Base-by-base conservation (phyloP, 2,797 vertebrate genomes). In the Selene dorsalis region DNA sequence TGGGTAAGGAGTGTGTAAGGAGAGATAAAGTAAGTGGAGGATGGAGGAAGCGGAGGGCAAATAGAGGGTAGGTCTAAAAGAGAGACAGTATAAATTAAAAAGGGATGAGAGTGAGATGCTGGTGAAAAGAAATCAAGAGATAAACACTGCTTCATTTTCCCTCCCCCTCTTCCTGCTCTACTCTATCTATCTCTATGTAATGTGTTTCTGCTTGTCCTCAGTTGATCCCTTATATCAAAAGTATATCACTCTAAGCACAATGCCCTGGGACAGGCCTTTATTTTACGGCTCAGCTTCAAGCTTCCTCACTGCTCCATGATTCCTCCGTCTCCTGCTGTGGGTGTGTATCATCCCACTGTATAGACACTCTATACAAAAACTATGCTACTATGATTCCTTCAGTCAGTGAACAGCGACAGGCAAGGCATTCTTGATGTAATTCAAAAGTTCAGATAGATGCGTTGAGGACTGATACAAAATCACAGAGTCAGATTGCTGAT, bases 131-230 rank as follows among this genome's bases (percentile, higher is more conserved):
- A 57, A 63, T 38, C 6, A 35, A n/a, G 30, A 45, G 63, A 86
- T 68, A 79, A 86, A 82, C 24, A 61, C 41, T 50, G 5, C 24
- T 62, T 87, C 16, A 62, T 60, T 70, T 62, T 3, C 14, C 70
- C 26, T 16, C 39, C 43, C 8, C 14, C 7, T 79, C 70, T 66
- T 55, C 52, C 69, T 62, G 26, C 30, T 63, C 52, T 30, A 12
- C 10, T 77, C 71, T 68, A 41, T 59, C 43, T 39, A 12, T 73
- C 66, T 55, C n/a, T 32, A 6, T 60, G 53, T 53, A 55, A 67
- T 69, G 26, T 35, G n/a, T 69, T 68, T 60, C 67, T 55, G 56
- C 60, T 6, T 69, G 60, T 90, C 83, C 85, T 89, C 85, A 76
- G 32, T 43, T 83, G 64, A 83, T 87, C 78, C 57, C 74, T 16